Evolutionary conservation across 37 sponge, comb jelly and placozoan species (phyloP), one percentile per base, ranked within the genome.

Genomic region (Diacarnus erythraeanus): DNA sequence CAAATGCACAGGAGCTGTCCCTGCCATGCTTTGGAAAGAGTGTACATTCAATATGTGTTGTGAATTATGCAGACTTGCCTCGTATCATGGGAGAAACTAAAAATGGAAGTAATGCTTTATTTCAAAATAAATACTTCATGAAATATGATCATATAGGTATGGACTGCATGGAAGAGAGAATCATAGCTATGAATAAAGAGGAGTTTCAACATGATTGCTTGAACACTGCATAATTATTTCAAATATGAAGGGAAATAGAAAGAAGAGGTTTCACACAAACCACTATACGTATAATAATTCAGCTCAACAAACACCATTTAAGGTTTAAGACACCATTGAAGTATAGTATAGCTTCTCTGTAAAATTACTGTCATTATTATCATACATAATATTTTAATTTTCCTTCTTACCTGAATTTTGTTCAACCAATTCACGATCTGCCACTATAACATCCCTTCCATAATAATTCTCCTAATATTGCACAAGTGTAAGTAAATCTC

Each of bases 391-490:
- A n/a, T n/a, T n/a, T n/a, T n/a, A n/a, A n/a, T n/a, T n/a, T n/a
- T n/a, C n/a, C n/a, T n/a, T n/a, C n/a, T 18, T 30, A 91, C 91
- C 91, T 35, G 87, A 81, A 47, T 84, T 79, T 39, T 85, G 85
- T 77, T 98, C 99, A 64, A 98, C 96, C 90, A 88, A 58, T 43
- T 98, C 99, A 37, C 99, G 72, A 54, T 98, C 96, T 23, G 99
- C 99, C 34, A 95, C 41, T 17, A 87, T 86, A 39, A 98, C 54
- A 39, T 90, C 78, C 33, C 96, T 84, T 3, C 91, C 94, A 76
- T 98, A 98, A 56, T 85, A 95, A 56, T 65, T 64, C 77, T 98
- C 96, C 91, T 87, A 64, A 47, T n/a, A n/a, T n/a, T n/a, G n/a
- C n/a, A n/a, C n/a, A n/a, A n/a, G n/a, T n/a, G n/a, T n/a, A n/a